Evolutionary conservation across 2,888 invertebrate species (phyloP).

Genomic region (Torymus auratus): DNA sequence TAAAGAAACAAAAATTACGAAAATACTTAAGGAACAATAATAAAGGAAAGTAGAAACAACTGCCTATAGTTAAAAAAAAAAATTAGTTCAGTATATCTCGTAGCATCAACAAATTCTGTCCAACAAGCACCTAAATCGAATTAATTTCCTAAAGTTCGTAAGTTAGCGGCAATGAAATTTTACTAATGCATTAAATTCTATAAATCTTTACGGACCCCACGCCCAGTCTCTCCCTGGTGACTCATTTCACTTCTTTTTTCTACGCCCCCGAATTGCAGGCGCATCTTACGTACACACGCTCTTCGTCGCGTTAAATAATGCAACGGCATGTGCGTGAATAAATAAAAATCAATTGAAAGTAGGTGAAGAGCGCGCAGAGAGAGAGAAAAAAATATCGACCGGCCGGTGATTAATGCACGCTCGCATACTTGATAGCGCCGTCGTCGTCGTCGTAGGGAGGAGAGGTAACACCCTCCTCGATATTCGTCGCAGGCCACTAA

Average conservation of each 20-base stretch:
- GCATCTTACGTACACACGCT: no score
- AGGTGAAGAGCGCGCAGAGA: conserved; percentile 10
- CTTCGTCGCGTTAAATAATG: conserved; percentile 14
- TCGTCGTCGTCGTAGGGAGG: neutral
- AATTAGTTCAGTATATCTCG: no score
- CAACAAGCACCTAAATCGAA: neutral
- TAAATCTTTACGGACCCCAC: neutral
- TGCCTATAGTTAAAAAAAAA: no score
- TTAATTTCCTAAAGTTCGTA: neutral
- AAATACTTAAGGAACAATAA: no score
- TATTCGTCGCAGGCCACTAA: neutral
- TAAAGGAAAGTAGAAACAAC: no score
- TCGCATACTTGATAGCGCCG: conserved; percentile 1
- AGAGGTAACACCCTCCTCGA: neutral
- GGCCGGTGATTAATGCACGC: conserved; percentile 16
- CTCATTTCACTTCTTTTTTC: no score
- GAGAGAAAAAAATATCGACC: conserved; percentile 23
- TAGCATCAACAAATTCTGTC: no score
- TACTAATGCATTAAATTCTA: conserved; percentile 19
- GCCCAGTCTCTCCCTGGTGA: no score
- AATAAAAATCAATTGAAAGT: conserved; percentile 36
- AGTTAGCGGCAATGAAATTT: neutral
- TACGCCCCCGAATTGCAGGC: no score
- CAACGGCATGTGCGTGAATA: conserved; percentile 17
- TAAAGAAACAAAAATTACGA: no score